phyloP scores from a whole-genome alignment of 2,888 invertebrate species.

The Lasioglossum zephyrum region DNA sequence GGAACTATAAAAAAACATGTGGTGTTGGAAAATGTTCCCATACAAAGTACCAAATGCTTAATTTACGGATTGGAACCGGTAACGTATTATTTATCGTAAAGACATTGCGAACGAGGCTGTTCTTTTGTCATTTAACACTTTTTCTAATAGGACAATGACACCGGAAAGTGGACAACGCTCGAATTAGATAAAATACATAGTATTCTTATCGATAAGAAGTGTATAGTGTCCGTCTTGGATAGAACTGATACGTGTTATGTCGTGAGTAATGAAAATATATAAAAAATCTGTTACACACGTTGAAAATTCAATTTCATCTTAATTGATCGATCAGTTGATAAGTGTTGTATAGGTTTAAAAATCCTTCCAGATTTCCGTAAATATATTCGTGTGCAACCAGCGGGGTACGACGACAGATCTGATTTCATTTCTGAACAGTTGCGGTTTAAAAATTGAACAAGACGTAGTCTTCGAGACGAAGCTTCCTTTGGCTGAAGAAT shows the following conservation, averaged over 20 bases:
- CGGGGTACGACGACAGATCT: conserved; percentile 46
- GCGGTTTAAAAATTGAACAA: conserved; percentile 45
- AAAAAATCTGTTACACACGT: too few species aligned
- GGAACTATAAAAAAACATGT: conserved; percentile 87
- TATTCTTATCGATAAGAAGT: conserved; percentile 86
- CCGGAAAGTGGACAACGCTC: conserved; percentile 85
- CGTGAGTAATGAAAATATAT: conserved; percentile 59
- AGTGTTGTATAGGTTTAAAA: neutral
- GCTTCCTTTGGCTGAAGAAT: neutral
- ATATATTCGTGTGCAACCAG: conserved; percentile 43
- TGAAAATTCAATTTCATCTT: neutral
- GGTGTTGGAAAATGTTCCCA: conserved; percentile 88
- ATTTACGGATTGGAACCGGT: conserved; percentile 86
- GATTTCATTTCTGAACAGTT: conserved; percentile 30
- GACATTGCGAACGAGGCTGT: neutral
- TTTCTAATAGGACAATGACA: conserved; percentile 45
- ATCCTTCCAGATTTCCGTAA: conserved; percentile 64
- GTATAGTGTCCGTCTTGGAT: conserved; percentile 85
- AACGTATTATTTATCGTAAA: conserved; percentile 56
- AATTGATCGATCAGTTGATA: too few species aligned
- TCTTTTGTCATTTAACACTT: neutral
- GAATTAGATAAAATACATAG: conserved; percentile 88
- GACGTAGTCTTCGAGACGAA: conserved; percentile 32
- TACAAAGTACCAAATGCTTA: conserved; percentile 87
- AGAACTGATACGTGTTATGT: conserved; percentile 65